These are phyloP conservation scores for Allacma fusca DNA, from an alignment of 2,888 invertebrate genomes.

Conservation along the genomic window DNA sequence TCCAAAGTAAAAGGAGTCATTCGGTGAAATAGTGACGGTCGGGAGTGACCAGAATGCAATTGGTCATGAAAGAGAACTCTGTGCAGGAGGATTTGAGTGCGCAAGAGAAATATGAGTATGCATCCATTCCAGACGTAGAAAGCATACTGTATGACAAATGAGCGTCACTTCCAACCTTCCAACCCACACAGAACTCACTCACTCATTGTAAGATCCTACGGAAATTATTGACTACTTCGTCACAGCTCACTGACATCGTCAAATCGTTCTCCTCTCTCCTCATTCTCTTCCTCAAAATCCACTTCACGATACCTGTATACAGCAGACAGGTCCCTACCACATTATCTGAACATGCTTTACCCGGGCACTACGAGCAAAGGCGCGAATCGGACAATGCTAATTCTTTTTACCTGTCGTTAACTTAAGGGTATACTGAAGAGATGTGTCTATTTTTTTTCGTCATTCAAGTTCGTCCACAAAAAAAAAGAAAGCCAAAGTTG, in stretches of 20 bases:
- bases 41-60: background rate
- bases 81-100: background rate
- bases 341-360: no score
- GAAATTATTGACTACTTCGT: background rate
- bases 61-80: conserved; percentile 9
- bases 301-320: background rate
- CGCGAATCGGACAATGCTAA: no score
- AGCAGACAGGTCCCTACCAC: no score
- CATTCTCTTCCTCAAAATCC: background rate
- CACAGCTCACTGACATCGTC: background rate
- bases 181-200: background rate
- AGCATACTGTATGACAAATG: conserved; percentile 6
- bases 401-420: no score
- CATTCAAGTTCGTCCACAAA: no score
- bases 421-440: no score
- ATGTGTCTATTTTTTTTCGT: no score
- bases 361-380: no score
- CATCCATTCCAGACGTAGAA: no score
- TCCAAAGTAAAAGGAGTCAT: conserved; percentile 5
- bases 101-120: background rate
- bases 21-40: background rate
- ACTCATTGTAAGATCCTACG: background rate
- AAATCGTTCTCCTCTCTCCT: background rate
- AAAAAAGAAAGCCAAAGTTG: no score
- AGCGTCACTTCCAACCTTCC: no score